Evolutionary conservation across 64 coral and sea anemone species (phyloP).

Genomic region (Pocillopora damicornis): DNA sequence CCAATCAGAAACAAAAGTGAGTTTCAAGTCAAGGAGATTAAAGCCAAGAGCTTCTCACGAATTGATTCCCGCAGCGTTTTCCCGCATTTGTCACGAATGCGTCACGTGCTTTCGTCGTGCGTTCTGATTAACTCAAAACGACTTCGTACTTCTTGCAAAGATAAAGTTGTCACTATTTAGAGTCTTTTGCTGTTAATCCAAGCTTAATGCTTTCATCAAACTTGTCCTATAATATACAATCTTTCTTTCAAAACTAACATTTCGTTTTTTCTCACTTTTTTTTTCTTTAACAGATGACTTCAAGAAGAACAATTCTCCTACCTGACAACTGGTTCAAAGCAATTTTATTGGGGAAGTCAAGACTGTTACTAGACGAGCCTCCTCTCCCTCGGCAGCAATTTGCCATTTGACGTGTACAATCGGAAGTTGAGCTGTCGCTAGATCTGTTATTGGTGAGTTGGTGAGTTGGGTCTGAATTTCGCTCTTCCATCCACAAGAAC

Average conservation of each 20-base stretch:
- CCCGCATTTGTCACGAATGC: not conserved
- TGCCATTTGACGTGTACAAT: slow-evolving; percentile 47
- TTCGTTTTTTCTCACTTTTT: too few relatives aligned
- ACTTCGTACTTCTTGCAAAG: not conserved
- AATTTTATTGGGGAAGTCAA: slow-evolving; percentile 85
- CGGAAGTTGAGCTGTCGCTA: slow-evolving; percentile 59
- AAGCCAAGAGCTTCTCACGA: not conserved
- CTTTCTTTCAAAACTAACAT: too few relatives aligned
- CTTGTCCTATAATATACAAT: too few relatives aligned
- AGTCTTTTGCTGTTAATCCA: too few relatives aligned
- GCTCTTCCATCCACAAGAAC: slow-evolving; percentile 77
- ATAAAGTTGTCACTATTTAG: too few relatives aligned
- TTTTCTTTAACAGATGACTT: not conserved
- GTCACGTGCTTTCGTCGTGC: not conserved
- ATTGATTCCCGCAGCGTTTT: not conserved
- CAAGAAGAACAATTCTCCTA: not conserved
- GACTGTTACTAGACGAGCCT: slow-evolving; percentile 43
- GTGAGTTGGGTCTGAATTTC: slow-evolving; percentile 36
- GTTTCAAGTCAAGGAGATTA: not conserved
- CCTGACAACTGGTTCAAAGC: slow-evolving; percentile 73
- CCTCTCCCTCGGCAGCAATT: slow-evolving; percentile 66
- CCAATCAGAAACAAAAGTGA: not conserved
- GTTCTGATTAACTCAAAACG: not conserved
- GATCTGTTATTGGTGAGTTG: slow-evolving; percentile 73
- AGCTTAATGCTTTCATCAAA: too few relatives aligned